Evolutionary conservation across 1,140 invertebrate species (phyloP), one percentile per base, ranked within the genome.

Genomic region (Euura saliciscinereae): DNA sequence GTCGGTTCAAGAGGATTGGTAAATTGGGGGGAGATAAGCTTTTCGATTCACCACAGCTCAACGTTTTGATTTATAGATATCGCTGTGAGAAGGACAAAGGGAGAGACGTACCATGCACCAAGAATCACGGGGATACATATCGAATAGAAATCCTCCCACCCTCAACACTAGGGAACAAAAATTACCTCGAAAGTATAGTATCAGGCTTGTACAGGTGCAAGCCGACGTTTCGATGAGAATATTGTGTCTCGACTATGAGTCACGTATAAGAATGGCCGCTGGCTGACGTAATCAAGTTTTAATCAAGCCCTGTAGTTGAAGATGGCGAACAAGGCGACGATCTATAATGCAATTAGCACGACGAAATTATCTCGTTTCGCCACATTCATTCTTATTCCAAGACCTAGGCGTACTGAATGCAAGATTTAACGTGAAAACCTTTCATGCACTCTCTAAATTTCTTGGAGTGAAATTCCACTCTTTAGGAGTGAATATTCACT

Each of bases 41-140:
- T 59, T 59, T 6, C 13, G 51, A n/a, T 59, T 59, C 51, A 59
- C 51, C 51, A 59, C 51, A 11, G 51, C 51, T 59, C 51, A 59
- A 59, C 51, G 51, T 11, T 59, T 59, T 59, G 51, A 59, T 59
- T 59, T 59, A 59, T 59, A 59, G 51, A 59, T 59, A 59, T 59
- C 51, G 51, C 51, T 6, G 51, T 8, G 51, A 59, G 8, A 6
- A n/a, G 51, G 51, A 59, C 3, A 59, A 59, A 59, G 51, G 8
- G 51, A 59, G 51, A 8, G 10, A 59, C 51, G 51, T 59, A n/a
- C 51, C 51, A 11, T 59, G 13, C 51, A 59, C 51, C 51, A n/a
- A 59, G 3, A 59, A 59, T 59, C 3, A 11, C 51, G 13, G 13
- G 8, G 51, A 59, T 59, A 3, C 51, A n/a, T 59, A 59, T 59